Evolutionary conservation across 2,888 invertebrate genomes (phyloP).

Genomic region (Listrodromus nycthemerus): DNA sequence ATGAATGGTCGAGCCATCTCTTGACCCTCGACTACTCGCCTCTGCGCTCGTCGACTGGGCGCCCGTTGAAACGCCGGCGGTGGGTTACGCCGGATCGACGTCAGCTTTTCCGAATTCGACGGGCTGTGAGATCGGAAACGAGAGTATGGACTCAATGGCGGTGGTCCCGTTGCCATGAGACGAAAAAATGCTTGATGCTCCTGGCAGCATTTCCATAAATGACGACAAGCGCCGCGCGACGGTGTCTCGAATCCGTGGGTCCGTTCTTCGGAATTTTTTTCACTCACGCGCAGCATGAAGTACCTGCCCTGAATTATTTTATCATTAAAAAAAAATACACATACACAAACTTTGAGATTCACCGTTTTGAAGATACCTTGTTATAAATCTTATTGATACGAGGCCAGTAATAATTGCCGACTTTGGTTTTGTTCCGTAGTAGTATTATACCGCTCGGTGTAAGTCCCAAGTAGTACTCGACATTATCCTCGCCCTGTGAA

Average conservation of each 20-base stretch:
- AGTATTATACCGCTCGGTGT: slow-evolving; percentile 98
- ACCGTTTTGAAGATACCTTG: slow-evolving; percentile 86
- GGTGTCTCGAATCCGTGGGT: slow-evolving; percentile 98
- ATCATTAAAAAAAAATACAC: background rate
- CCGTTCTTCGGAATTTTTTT: slow-evolving; percentile 98
- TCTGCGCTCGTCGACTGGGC: slow-evolving; percentile 91
- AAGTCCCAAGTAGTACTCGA: slow-evolving; percentile 97
- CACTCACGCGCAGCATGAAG: slow-evolving; percentile 97
- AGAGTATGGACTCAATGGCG: slow-evolving; percentile 82
- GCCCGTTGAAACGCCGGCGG: slow-evolving; percentile 92
- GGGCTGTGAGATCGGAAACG: slow-evolving; percentile 84
- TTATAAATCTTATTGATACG: slow-evolving; percentile 98
- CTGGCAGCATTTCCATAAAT: slow-evolving; percentile 97
- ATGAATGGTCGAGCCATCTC: slow-evolving; percentile 84
- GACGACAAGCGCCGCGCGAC: slow-evolving; percentile 96
- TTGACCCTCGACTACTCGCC: slow-evolving; percentile 88
- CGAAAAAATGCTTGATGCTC: slow-evolving; percentile 98
- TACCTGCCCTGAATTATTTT: slow-evolving; percentile 89
- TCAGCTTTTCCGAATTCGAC: slow-evolving; percentile 80
- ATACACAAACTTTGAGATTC: background rate
- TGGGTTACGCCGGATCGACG: slow-evolving; percentile 85
- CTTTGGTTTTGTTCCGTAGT: slow-evolving; percentile 97
- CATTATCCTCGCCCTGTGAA: slow-evolving; percentile 96
- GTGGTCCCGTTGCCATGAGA: slow-evolving; percentile 89
- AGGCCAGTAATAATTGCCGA: slow-evolving; percentile 99